Conservation (phyloP, 1,140 invertebrate species). For the Drosophila obscura region DNA sequence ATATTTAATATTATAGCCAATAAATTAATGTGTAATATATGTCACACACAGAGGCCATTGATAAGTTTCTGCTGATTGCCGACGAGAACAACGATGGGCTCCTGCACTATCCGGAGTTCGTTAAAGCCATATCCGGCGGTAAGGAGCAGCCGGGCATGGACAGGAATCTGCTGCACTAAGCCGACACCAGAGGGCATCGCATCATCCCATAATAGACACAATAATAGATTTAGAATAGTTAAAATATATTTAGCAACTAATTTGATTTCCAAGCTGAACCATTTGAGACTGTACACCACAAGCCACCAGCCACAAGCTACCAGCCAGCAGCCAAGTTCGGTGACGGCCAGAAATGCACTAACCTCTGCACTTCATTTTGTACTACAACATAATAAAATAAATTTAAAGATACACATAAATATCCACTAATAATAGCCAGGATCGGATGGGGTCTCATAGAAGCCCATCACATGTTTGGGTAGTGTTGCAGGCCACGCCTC, state of each 20-base stretch:
- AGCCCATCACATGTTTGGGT: constrained; percentile 65
- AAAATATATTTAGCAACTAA: constrained; percentile 54
- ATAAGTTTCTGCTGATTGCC: constrained; percentile 90
- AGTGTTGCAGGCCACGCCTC: constrained; percentile 71
- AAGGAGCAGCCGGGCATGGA: constrained; percentile 64
- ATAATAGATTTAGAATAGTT: constrained; percentile 68
- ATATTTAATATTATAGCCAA: neutral
- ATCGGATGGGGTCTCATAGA: constrained; percentile 13
- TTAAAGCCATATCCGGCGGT: constrained; percentile 80
- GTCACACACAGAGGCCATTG: constrained; percentile 88
- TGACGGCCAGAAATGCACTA: constrained; percentile 8
- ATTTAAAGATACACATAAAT: constrained; percentile 50
- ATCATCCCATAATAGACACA: constrained; percentile 42
- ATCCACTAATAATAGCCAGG: constrained; percentile 8
- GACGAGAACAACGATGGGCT: constrained; percentile 91
- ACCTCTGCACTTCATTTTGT: constrained; percentile 60
- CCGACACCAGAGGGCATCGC: neutral
- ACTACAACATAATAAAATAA: constrained; percentile 49
- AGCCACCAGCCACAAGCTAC: constrained; percentile 25
- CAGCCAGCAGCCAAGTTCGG: constrained; percentile 18
- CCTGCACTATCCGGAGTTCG: constrained; percentile 91
- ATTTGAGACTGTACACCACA: constrained; percentile 64
- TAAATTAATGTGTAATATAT: neutral
- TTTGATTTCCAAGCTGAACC: constrained; percentile 47
- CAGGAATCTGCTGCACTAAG: constrained; percentile 57